phyloP scores from a whole-genome alignment of 2,113 vertebrate species.

The Nestor notabilis region DNA sequence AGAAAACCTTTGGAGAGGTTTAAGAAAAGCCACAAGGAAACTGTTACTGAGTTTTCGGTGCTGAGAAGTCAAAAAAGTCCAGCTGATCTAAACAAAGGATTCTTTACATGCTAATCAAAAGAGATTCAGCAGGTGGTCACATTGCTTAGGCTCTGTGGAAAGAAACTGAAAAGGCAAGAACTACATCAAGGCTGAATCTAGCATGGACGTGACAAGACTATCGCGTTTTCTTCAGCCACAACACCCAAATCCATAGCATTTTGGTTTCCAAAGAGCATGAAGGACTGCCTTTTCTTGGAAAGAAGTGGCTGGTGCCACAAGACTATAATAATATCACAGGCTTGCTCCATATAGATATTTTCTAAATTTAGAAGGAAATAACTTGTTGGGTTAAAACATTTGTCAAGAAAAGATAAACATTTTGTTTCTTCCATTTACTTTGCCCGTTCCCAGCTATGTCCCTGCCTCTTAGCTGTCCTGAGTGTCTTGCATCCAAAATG shows the following conservation, averaged over 20 bases:
- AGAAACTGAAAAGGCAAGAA: slow-evolving; percentile 25
- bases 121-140: slow-evolving; percentile 33
- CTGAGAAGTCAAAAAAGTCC: neutral
- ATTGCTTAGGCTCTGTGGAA: slow-evolving; percentile 13
- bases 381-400: neutral
- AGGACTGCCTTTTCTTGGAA: neutral
- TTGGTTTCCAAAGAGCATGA: slow-evolving; percentile 12
- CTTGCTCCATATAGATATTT: neutral
- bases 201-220: slow-evolving; percentile 2
- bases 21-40: slow-evolving; percentile 21
- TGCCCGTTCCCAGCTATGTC: neutral
- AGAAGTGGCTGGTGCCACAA: neutral
- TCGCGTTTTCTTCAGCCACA: slow-evolving; percentile 10
- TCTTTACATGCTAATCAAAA: slow-evolving; percentile 1
- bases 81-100: slow-evolving; percentile 23
- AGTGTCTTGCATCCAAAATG: neutral
- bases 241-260: neutral
- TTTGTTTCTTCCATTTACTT: neutral
- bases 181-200: neutral
- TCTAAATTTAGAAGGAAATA: neutral
- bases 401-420: neutral
- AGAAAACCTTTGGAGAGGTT: neutral
- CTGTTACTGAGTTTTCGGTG: neutral
- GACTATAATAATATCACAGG: neutral
- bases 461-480: neutral